Conservation (phyloP, 1,140 invertebrate genomes). For the Caenorhabditis remanei region DNA sequence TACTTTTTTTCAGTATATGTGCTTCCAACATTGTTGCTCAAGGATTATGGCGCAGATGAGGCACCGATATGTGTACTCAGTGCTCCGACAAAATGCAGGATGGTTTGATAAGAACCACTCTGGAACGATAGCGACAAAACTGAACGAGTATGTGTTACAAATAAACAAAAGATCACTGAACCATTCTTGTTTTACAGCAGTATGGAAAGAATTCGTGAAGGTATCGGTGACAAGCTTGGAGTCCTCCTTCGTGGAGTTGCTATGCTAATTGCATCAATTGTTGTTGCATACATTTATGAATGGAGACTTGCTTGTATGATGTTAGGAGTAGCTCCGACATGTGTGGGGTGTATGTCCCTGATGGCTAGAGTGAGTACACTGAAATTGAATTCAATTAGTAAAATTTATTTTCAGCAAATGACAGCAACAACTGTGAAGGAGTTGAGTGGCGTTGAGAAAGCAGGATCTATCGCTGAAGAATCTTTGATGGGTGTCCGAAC, state of each 20-base stretch:
- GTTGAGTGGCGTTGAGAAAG: conserved; percentile 84
- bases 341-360: conserved; percentile 63
- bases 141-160: conserved; percentile 85
- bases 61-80: conserved; percentile 83
- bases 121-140: conserved; percentile 88
- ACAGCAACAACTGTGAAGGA: conserved; percentile 82
- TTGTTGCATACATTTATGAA: conserved; percentile 68
- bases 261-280: conserved; percentile 67
- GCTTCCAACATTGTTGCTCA: conserved; percentile 78
- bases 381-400: neutral
- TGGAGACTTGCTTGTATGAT: conserved; percentile 71
- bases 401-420: conserved; percentile 66
- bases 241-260: conserved; percentile 82
- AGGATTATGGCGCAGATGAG: conserved; percentile 84
- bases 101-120: conserved; percentile 90
- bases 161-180: neutral
- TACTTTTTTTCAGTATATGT: conserved; percentile 75
- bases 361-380: conserved; percentile 57
- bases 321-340: conserved; percentile 65
- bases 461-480: conserved; percentile 87
- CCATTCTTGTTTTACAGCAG: conserved; percentile 82
- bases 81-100: conserved; percentile 88
- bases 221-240: conserved; percentile 88
- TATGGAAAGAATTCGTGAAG: conserved; percentile 88
- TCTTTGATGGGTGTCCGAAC: conserved; percentile 85